Evolutionary conservation across 1,140 invertebrate genomes (phyloP), one percentile per base, ranked within the genome.

Genomic region (Bombus turneri): DNA sequence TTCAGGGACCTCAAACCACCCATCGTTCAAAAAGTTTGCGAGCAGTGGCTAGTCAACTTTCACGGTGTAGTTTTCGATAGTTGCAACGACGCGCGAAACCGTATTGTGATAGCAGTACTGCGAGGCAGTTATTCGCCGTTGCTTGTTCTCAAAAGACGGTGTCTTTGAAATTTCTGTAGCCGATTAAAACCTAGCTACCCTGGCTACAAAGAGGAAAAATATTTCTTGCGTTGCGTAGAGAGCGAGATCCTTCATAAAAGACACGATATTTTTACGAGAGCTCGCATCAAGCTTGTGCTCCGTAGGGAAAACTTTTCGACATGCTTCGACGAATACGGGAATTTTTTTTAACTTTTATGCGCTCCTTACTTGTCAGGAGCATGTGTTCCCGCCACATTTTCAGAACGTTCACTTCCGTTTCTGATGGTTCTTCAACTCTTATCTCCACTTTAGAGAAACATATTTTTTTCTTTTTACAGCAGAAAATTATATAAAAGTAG

Each of bases 1-100:
- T 87, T 76, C 71, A 39, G 75, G 8, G 79, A 87, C 85, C 81
- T 34, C 78, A 69, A 86, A 88, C 79, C 83, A 90, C 83, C 83
- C 80, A 90, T 90, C 89, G 88, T 90, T 90, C 79, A 88, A 25
- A 83, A 90, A 90, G 89, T 90, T 90, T 88, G 68, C 75, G 82
- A 80, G 77, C 80, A 69, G 72, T 31, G 83, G 64, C 86, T 85
- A 75, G 88, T 78, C 83, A 82, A 90, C 85, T 88, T 90, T 79
- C 83, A 59, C 73, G 28, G 13, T 47, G 75, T 75, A 90, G 88
- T 90, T 90, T 90, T 80, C 79, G 83, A 90, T 83, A 90, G 76
- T 90, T 87, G 62, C 69, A 90, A 71, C 66, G 72, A 90, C 80
- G 83, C 80, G 80, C 79, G 86, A 89, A 90, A 89, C 88, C 84